These are phyloP conservation scores for Rhodophaea formosa DNA, from an alignment of 2,888 invertebrate species.

Conservation along the genomic window DNA sequence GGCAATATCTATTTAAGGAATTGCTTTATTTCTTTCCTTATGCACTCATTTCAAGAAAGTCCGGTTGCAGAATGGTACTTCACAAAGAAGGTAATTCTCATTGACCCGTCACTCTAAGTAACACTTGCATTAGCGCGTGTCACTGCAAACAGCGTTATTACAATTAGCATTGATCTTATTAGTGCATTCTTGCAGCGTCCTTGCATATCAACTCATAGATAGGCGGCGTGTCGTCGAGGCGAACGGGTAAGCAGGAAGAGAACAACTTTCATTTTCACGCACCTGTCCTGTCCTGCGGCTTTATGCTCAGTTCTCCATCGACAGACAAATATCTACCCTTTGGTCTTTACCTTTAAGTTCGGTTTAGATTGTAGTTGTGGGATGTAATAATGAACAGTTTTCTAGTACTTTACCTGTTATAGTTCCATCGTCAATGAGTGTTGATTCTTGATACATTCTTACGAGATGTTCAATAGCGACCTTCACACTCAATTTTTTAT, in stretches of 20 bases:
- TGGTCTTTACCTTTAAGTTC: slow-evolving; percentile 6
- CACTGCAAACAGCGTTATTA: slow-evolving; percentile 15
- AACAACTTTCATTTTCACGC: slow-evolving; percentile 80
- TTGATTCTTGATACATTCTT: slow-evolving; percentile 5
- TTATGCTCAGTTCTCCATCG: slow-evolving; percentile 44
- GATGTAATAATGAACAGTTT: slow-evolving; percentile 3
- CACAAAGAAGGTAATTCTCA: neutral
- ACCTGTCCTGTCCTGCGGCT: slow-evolving; percentile 73
- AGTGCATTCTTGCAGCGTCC: slow-evolving; percentile 34
- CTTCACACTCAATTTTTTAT: neutral
- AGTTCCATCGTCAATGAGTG: neutral
- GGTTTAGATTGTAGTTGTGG: slow-evolving; percentile 4
- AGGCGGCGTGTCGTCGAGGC: slow-evolving; percentile 57
- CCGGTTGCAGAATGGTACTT: no score
- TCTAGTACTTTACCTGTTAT: slow-evolving; percentile 12
- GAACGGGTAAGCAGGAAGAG: slow-evolving; percentile 75
- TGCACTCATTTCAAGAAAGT: neutral
- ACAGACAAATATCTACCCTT: slow-evolving; percentile 38
- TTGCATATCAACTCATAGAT: slow-evolving; percentile 41
- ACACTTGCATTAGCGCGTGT: neutral
- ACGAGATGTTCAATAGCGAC: neutral
- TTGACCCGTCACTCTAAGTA: slow-evolving; percentile 6
- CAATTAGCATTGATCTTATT: slow-evolving; percentile 26
- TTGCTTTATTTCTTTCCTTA: no score
- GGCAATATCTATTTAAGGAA: neutral